Conservation (phyloP, 1,140 invertebrate genomes). For the Venustaconcha ellipsiformis region DNA sequence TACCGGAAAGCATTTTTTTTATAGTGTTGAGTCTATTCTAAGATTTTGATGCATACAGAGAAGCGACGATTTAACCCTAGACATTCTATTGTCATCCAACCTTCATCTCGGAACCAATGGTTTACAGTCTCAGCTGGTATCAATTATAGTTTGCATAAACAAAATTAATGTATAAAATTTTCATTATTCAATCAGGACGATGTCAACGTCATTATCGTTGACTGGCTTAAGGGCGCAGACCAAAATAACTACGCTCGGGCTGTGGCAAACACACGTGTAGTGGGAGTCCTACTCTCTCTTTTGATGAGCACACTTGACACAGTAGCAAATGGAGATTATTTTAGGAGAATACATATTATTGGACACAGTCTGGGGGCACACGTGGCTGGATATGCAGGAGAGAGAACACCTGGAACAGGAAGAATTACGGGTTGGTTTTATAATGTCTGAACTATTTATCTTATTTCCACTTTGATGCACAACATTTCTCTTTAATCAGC, state of each 20-base stretch:
- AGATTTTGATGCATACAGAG: too few relatives aligned
- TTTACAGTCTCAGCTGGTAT: too few relatives aligned
- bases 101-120: too few relatives aligned
- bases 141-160: too few relatives aligned
- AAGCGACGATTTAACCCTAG: too few relatives aligned
- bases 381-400: constrained; percentile 88
- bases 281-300: constrained; percentile 89
- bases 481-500: too few relatives aligned
- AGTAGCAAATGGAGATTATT: not conserved
- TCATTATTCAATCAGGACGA: constrained; percentile 31
- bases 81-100: too few relatives aligned
- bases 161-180: too few relatives aligned
- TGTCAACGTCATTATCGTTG: constrained; percentile 89
- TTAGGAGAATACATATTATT: constrained; percentile 77
- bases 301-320: constrained; percentile 70
- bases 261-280: constrained; percentile 90
- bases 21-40: too few relatives aligned
- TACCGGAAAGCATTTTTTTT: too few relatives aligned
- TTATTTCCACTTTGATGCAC: not conserved
- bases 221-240: constrained; percentile 91
- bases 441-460: not conserved
- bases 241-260: constrained; percentile 89
- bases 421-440: constrained; percentile 74
- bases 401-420: constrained; percentile 82
- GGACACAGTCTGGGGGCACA: constrained; percentile 94